These are phyloP conservation scores for Alligator sinensis DNA, from an alignment of 2,113 vertebrate genomes.

Conservation along the genomic window DNA sequence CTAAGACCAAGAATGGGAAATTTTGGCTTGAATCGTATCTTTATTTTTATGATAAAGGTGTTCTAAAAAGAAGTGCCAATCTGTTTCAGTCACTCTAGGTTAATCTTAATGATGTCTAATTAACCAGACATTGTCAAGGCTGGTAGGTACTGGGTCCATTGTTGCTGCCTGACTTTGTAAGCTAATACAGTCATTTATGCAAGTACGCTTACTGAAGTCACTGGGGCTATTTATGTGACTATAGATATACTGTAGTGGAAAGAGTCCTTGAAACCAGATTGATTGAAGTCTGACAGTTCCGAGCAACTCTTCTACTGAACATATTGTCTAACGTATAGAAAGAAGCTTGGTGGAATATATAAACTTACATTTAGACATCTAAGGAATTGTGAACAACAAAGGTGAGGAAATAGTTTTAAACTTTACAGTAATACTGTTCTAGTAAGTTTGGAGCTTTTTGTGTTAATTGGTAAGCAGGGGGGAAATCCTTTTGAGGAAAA, in stretches of 20 bases:
- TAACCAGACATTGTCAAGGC: neutral
- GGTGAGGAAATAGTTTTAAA: neutral
- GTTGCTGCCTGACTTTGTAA: neutral
- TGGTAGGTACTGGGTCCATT: neutral
- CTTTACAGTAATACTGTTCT: neutral
- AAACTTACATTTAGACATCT: neutral
- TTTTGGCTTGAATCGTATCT: neutral
- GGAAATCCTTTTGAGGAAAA: neutral
- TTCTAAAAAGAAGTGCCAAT: neutral
- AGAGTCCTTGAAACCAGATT: neutral
- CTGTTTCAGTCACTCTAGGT: neutral
- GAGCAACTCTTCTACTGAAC: neutral
- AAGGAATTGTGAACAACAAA: conserved; percentile 6
- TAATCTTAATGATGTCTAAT: neutral
- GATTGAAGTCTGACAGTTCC: neutral
- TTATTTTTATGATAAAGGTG: neutral
- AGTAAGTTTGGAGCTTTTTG: neutral
- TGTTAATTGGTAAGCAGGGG: neutral
- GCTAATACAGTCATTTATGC: neutral
- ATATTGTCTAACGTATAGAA: neutral
- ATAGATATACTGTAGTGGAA: neutral
- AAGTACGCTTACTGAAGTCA: neutral
- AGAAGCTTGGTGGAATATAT: neutral
- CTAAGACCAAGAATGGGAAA: neutral
- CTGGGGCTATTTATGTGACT: neutral